A percentile compares a stretch with the other conserved stretches of the same genome.
Conservation (phyloP, 1,140 invertebrate species). For the Tetramorium simillimum region DNA sequence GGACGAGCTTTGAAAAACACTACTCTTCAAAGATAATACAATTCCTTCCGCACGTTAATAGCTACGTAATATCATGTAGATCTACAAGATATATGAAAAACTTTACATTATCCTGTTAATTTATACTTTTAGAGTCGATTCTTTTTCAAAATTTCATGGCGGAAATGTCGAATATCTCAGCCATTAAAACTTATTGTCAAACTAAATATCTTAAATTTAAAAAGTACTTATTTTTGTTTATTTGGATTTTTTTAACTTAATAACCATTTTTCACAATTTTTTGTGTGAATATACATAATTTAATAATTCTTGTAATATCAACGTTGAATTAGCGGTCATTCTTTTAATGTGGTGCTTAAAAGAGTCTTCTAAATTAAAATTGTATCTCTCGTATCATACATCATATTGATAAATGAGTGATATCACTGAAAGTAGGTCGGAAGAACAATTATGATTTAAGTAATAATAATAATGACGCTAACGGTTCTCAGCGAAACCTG, state of each 20-base stretch:
- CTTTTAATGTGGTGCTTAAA: background rate
- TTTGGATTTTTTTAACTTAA: background rate
- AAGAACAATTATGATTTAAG: conserved; percentile 56
- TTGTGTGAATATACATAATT: background rate
- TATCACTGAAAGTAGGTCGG: conserved; percentile 3
- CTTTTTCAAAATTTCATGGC: background rate
- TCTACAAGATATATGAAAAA: background rate
- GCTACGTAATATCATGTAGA: background rate
- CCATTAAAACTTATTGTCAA: background rate
- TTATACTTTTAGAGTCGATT: background rate
- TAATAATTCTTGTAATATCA: background rate
- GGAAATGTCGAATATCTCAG: background rate
- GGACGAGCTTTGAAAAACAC: background rate
- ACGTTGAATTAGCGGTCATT: background rate
- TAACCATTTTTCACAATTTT: background rate
- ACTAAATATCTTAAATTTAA: background rate
- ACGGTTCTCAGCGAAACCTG: too few relatives aligned
- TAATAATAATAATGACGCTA: too few relatives aligned
- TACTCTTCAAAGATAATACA: background rate
- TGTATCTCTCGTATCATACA: conserved; percentile 8
- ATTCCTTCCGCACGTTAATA: background rate
- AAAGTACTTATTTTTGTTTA: background rate
- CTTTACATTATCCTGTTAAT: background rate
- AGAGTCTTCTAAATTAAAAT: background rate
- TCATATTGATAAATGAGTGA: conserved; percentile 47